A percentile compares a stretch with the other conserved stretches of the same genome.
Evolutionary conservation across 2,888 invertebrate genomes (phyloP).

Genomic region (Crepidodera aurea): DNA sequence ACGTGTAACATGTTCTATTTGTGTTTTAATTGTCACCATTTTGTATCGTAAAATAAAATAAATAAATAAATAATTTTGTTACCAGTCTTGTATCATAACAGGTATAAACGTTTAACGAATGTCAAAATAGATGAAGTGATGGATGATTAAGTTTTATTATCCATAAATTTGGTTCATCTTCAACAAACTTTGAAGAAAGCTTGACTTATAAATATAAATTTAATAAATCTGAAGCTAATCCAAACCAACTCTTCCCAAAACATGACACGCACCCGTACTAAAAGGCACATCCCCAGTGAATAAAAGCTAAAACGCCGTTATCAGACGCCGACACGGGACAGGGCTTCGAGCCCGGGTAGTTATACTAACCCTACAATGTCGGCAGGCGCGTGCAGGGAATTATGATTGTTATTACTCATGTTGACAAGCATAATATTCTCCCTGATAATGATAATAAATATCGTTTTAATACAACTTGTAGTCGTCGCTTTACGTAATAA

Average conservation of each 20-base stretch:
- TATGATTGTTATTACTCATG: slow-evolving; percentile 56
- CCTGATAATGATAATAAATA: slow-evolving; percentile 51
- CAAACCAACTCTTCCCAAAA: not conserved
- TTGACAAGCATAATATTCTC: slow-evolving; percentile 51
- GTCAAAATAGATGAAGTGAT: too few relatives aligned
- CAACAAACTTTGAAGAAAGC: too few relatives aligned
- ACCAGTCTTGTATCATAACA: too few relatives aligned
- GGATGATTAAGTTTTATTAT: too few relatives aligned
- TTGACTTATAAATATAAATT: too few relatives aligned
- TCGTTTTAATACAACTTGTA: slow-evolving; percentile 48
- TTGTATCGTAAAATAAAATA: too few relatives aligned
- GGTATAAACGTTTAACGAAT: too few relatives aligned
- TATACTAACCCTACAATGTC: slow-evolving; percentile 40
- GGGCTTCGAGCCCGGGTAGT: slow-evolving; percentile 18
- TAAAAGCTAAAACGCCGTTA: slow-evolving; percentile 47
- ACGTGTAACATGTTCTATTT: too few relatives aligned
- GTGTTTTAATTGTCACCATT: too few relatives aligned
- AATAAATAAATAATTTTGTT: too few relatives aligned
- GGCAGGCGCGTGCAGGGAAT: slow-evolving; percentile 53
- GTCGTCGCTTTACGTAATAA: slow-evolving; percentile 32
- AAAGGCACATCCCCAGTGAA: slow-evolving; percentile 34
- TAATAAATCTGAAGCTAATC: not conserved
- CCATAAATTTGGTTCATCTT: too few relatives aligned
- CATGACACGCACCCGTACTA: slow-evolving; percentile 30
- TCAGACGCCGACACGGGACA: slow-evolving; percentile 33